Evolutionary conservation across 2,113 vertebrate genomes (phyloP), one percentile per base, ranked within the genome.

Genomic region (Nibea coibor): DNA sequence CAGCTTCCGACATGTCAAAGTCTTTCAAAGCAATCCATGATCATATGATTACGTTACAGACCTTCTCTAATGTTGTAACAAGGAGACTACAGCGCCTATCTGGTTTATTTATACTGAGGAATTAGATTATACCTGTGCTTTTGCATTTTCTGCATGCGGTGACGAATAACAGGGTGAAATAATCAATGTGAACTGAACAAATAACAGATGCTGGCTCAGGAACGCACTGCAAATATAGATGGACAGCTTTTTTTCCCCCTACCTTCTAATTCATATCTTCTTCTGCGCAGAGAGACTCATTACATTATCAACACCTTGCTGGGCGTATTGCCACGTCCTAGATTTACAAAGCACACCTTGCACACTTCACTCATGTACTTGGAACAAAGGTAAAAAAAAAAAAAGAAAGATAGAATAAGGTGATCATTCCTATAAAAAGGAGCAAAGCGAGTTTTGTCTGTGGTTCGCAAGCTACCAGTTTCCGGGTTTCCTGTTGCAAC

Each of bases 401-500:
- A 42, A 61, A 19, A 42, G n/a, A n/a, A n/a, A n/a, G n/a, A 71
- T 53, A 28, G 9, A 61, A 64, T 45, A 57, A 80, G 68, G 53
- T 9, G 39, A 75, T 79, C 74, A 22, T 65, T 81, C 53, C 72
- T 82, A 43, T 58, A 57, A 72, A 88, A 80, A 57, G 62, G 54
- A 82, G 81, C 47, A 57, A 84, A 82, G 62, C 8, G 10, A 76
- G 56, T 81, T 85, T 71, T 85, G 77, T 85, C 88, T 91, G 78
- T 75, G 71, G 74, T 69, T 83, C 77, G 80, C 51, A 69, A 65
- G 75, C 77, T 71, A 81, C 82, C 83, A 80, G 81, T 84, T 93
- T 93, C 86, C 76, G 66, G 92, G 92, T 89, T 90, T 94, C 90
- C 79, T 87, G 84, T 92, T 91, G 86, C 92, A 87, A 19, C 15